phyloP scores from a whole-genome alignment of 2,888 invertebrate species.

The Corbicula japonica region DNA sequence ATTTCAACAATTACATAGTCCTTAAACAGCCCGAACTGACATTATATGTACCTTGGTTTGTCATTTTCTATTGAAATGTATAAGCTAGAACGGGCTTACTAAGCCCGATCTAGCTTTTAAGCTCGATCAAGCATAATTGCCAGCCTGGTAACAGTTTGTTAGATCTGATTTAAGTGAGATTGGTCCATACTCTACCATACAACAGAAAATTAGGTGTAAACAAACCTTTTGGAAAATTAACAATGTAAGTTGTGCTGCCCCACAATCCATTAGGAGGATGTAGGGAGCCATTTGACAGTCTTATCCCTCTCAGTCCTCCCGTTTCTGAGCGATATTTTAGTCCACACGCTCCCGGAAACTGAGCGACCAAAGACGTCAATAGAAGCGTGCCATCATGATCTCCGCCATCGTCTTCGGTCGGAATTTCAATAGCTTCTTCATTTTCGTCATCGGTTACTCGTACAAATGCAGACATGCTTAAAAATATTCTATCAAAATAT shows the following conservation, averaged over 20 bases:
- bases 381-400: conserved; percentile 91
- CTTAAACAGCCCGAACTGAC: too few relatives aligned
- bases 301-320: conserved; percentile 85
- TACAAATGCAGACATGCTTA: conserved; percentile 88
- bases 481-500: too few relatives aligned
- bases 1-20: too few relatives aligned
- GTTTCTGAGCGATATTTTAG: conserved; percentile 97
- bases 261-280: conserved; percentile 94
- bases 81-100: too few relatives aligned
- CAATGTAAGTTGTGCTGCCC: conserved; percentile 91
- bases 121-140: too few relatives aligned
- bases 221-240: conserved; percentile 89
- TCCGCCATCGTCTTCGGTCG: conserved; percentile 93
- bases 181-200: too few relatives aligned
- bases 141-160: too few relatives aligned
- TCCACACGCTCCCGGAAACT: conserved; percentile 98
- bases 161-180: too few relatives aligned
- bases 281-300: conserved; percentile 95
- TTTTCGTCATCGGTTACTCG: conserved; percentile 97
- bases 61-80: too few relatives aligned
- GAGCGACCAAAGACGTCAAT: conserved; percentile 96
- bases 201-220: too few relatives aligned
- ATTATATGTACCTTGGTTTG: too few relatives aligned
- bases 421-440: conserved; percentile 98
- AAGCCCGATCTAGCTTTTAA: too few relatives aligned